Conservation (phyloP, 2,888 invertebrate species). For the Molorchus minor region DNA sequence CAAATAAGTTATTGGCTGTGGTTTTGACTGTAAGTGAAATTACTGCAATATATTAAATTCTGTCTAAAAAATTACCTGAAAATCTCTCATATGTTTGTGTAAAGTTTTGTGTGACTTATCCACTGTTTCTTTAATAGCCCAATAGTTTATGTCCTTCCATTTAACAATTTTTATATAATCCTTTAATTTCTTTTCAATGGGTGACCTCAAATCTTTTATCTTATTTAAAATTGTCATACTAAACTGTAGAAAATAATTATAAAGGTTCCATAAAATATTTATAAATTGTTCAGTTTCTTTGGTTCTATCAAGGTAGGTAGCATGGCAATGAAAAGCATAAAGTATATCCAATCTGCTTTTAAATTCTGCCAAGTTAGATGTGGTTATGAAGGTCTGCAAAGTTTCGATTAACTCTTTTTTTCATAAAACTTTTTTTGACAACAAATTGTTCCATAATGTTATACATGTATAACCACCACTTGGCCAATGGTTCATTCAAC, state of each 20-base stretch:
- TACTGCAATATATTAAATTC: too few relatives aligned
- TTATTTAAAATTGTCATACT: constrained; percentile 69
- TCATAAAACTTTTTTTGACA: constrained; percentile 51
- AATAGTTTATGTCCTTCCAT: constrained; percentile 95
- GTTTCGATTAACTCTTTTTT: constrained; percentile 66
- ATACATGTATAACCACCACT: constrained; percentile 93
- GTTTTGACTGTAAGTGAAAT: too few relatives aligned
- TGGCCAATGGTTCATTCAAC: constrained; percentile 74
- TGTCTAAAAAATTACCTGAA: constrained; percentile 68
- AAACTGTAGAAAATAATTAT: constrained; percentile 87
- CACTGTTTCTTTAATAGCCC: constrained; percentile 89
- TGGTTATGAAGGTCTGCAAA: constrained; percentile 84
- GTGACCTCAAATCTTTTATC: constrained; percentile 75
- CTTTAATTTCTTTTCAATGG: constrained; percentile 90
- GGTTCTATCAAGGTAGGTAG: constrained; percentile 65
- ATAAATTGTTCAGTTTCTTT: constrained; percentile 66
- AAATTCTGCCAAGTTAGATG: constrained; percentile 86
- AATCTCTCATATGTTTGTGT: constrained; percentile 87
- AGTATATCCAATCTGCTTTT: constrained; percentile 80
- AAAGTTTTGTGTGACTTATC: constrained; percentile 88
- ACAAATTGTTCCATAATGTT: constrained; percentile 74
- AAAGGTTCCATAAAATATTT: constrained; percentile 81
- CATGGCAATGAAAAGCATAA: constrained; percentile 82
- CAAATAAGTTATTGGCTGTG: too few relatives aligned
- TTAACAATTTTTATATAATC: constrained; percentile 95